Conservation (phyloP, 2,888 invertebrate genomes). For the Galeruca laticollis region DNA sequence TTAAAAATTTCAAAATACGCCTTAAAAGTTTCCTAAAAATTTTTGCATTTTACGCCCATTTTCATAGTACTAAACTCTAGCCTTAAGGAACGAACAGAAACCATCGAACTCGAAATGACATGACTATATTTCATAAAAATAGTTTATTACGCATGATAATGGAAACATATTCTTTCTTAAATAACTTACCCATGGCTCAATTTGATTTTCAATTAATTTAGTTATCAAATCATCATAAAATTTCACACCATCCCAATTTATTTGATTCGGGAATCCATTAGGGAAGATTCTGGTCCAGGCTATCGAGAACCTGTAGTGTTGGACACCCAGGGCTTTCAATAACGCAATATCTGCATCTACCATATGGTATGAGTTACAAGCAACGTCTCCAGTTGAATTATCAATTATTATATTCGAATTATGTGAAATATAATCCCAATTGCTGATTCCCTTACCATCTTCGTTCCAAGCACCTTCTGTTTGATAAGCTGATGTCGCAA, state of each 20-base stretch:
- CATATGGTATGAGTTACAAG: slow-evolving; percentile 76
- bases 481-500: slow-evolving; percentile 48
- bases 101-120: no score
- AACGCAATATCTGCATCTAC: slow-evolving; percentile 71
- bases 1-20: no score
- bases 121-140: no score
- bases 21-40: no score
- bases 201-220: slow-evolving; percentile 69
- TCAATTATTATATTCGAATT: slow-evolving; percentile 61
- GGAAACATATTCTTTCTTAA: no score
- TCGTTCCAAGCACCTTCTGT: slow-evolving; percentile 54
- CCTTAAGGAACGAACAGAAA: no score
- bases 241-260: slow-evolving; percentile 78
- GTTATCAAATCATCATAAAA: slow-evolving; percentile 84
- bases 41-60: no score
- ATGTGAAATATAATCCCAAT: slow-evolving; percentile 78
- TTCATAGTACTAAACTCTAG: no score
- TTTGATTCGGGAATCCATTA: slow-evolving; percentile 73
- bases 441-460: slow-evolving; percentile 72
- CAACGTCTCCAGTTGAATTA: slow-evolving; percentile 71
- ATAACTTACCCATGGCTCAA: slow-evolving; percentile 71
- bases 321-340: slow-evolving; percentile 69
- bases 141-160: no score
- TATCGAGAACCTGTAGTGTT: slow-evolving; percentile 72
- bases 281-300: slow-evolving; percentile 77